Percentiles rank a stretch among this genome's conserved stretches.
Evolutionary conservation across 2,797 vertebrate species (phyloP).

Genomic region (Tympanoctomys barrerae): DNA sequence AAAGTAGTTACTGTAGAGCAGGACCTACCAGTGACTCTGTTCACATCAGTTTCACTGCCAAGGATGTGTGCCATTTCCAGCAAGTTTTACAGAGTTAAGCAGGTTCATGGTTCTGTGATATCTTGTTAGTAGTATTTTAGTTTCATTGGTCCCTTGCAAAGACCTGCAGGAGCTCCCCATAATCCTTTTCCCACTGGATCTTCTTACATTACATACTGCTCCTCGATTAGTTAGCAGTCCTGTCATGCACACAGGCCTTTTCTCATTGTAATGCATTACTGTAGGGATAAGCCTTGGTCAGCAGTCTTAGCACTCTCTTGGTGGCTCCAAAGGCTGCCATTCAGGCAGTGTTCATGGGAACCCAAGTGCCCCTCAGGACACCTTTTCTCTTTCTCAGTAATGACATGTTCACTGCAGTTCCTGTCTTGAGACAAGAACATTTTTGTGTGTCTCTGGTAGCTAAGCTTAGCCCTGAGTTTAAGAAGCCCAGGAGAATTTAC

Average conservation of each 20-base stretch:
- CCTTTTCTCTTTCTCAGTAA: background rate
- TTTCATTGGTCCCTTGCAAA: slow-evolving; percentile 33
- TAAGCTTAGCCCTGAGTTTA: background rate
- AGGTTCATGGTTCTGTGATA: background rate
- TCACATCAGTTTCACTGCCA: slow-evolving; percentile 38
- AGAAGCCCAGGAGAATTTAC: background rate
- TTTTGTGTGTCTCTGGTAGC: background rate
- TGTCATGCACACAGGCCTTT: background rate
- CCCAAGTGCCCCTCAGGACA: background rate
- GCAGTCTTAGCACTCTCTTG: background rate
- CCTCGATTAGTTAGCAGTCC: background rate
- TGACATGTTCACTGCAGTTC: background rate
- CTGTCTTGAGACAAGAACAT: background rate
- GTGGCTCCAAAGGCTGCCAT: background rate
- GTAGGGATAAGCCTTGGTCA: background rate
- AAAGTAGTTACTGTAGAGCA: background rate
- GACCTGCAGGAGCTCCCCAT: background rate
- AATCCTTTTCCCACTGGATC: background rate
- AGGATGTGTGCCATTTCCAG: background rate
- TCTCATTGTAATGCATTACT: background rate
- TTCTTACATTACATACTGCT: background rate
- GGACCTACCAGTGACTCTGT: background rate
- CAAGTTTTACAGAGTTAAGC: background rate
- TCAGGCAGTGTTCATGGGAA: background rate
- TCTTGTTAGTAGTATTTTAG: background rate